Evolutionary conservation across 2,888 invertebrate genomes (phyloP).

Genomic region (Agapostemon virescens): DNA sequence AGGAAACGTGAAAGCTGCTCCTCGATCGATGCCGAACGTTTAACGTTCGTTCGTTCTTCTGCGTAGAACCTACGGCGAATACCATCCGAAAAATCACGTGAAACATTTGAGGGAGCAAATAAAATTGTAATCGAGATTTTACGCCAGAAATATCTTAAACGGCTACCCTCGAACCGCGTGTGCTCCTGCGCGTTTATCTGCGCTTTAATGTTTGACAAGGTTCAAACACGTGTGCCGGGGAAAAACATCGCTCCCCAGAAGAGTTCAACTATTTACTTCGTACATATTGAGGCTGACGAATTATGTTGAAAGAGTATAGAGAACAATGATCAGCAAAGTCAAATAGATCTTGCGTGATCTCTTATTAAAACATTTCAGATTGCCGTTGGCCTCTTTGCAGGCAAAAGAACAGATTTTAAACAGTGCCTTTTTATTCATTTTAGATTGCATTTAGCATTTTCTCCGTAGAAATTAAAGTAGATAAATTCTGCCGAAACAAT

Average conservation of each 20-base stretch:
- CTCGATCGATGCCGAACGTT: constrained; percentile 8
- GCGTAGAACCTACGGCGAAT: background rate
- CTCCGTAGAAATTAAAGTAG: no score
- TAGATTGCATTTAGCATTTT: no score
- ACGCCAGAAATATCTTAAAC: background rate
- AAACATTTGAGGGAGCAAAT: background rate
- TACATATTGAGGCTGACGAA: background rate
- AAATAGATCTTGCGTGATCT: no score
- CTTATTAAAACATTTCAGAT: no score
- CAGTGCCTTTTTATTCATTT: no score
- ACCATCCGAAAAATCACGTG: background rate
- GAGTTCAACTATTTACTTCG: background rate
- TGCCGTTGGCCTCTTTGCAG: no score
- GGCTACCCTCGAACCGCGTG: background rate
- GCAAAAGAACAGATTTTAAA: no score
- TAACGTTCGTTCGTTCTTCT: background rate
- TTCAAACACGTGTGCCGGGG: background rate
- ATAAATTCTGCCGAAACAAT: no score
- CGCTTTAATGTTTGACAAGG: background rate
- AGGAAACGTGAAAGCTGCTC: background rate
- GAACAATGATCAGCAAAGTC: no score
- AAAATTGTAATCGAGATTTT: background rate
- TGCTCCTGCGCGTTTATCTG: background rate
- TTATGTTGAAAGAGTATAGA: no score
- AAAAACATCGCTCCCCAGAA: background rate